Conservation (phyloP, 1,140 invertebrate genomes). For the Adelges cooleyi region DNA sequence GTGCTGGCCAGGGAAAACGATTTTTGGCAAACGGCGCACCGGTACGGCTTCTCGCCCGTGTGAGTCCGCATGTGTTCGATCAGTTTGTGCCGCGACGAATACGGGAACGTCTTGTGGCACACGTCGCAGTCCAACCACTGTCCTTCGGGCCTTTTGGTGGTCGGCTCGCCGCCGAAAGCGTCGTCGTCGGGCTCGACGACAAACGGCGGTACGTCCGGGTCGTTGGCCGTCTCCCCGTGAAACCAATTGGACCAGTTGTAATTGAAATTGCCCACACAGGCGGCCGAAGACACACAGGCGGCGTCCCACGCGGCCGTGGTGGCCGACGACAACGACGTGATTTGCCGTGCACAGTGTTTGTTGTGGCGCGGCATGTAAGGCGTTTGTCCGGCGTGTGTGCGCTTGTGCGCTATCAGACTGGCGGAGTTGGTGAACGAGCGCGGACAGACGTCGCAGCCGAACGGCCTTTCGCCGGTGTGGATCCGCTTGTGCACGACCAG, state of each 20-base stretch:
- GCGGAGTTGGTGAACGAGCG: background rate
- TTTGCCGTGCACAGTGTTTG: slow-evolving; percentile 24
- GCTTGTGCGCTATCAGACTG: slow-evolving; percentile 20
- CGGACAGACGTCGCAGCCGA: slow-evolving; percentile 35
- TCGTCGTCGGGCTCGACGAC: background rate
- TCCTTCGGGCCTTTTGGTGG: slow-evolving; percentile 1
- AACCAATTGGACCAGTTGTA: slow-evolving; percentile 11
- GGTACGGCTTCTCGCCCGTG: slow-evolving; percentile 63
- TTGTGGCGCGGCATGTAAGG: slow-evolving; percentile 20
- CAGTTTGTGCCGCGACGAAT: slow-evolving; percentile 14
- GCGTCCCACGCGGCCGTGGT: slow-evolving; percentile 14
- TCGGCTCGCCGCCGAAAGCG: background rate
- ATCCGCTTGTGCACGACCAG: slow-evolving; percentile 66
- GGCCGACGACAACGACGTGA: background rate
- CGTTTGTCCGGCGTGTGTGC: slow-evolving; percentile 30
- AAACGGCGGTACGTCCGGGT: no score
- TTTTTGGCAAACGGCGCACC: slow-evolving; percentile 49
- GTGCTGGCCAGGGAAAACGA: slow-evolving; percentile 10
- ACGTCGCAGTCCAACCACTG: slow-evolving; percentile 18
- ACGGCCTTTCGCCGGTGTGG: slow-evolving; percentile 48
- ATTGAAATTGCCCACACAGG: background rate
- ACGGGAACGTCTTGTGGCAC: slow-evolving; percentile 22
- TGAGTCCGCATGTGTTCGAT: slow-evolving; percentile 50
- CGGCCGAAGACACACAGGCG: background rate
- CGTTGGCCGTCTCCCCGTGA: background rate